Base-by-base conservation (phyloP, 1,140 invertebrate species). In the Anagrus nilaparvatae region DNA sequence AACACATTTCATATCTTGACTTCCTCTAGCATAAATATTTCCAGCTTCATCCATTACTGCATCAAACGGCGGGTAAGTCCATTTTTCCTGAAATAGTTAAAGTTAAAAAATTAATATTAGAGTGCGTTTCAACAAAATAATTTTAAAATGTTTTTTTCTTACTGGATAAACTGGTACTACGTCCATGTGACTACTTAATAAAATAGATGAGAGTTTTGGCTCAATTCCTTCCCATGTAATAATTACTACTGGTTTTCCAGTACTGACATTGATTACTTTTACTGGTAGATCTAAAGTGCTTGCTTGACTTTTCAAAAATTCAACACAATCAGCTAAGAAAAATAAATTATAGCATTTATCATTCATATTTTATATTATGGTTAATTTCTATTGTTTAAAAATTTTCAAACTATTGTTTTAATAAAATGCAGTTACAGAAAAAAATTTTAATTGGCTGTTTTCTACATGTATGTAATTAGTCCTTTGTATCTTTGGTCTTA, bases 131-230 rank as follows among this genome's bases (percentile, higher is more conserved):
- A n/a, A n/a, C n/a, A n/a, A n/a, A n/a, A n/a, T n/a, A 32, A 5
- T 2, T 23, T 34, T 5, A 23, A 4, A 4, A 13, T 14, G 12
- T 27, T 9, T 20, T 1, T 28, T 28, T 63, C 71, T 73, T 69
- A 87, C 85, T 48, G 74, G 71, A 61, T 81, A 90, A 0, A 92
- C 89, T 4, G 92, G 90, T 4, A 97, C 93, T 16, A 96, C 91
- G 68, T 96, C 92, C 75, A 88, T 95, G 52, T 96, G 92, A 10
- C 88, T 93, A 60, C 94, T 94, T 1, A 97, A 73, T 19, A 95
- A 54, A 21, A 97, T 69, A 2, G 82, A 71, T 3, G 81, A 77
- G 34, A 87, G 58, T 2, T 63, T 50, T 0, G 87, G 83, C 8
- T 88, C 63, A 1, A 59, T 68, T 25, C 92, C 92, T 43, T 63